A percentile compares a stretch with the other conserved stretches of the same genome.
Evolutionary conservation across 2,797 vertebrate genomes (phyloP).

Genomic region (Muscicapa comitata): DNA sequence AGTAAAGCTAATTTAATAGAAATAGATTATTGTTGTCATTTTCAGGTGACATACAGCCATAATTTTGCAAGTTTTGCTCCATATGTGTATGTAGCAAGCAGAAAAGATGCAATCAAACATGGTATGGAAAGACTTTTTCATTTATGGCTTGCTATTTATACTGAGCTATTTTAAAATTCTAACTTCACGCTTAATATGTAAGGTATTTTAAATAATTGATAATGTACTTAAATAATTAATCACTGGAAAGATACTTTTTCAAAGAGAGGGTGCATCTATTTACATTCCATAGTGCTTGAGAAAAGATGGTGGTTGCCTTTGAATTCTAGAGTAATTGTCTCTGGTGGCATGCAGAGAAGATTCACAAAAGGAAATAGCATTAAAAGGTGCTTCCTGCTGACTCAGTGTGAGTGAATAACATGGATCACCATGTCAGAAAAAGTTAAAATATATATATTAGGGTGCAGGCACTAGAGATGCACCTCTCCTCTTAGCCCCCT

Average conservation of each 20-base stretch:
- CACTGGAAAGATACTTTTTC: constrained; percentile 20
- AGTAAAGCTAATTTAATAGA: neutral
- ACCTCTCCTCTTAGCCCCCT: neutral
- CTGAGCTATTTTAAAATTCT: constrained; percentile 36
- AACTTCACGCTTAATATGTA: constrained; percentile 21
- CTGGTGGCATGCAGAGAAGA: neutral
- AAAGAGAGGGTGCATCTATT: neutral
- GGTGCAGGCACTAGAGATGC: neutral
- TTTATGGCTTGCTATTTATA: constrained; percentile 13
- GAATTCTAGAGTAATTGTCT: constrained; percentile 42
- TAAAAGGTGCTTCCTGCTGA: neutral
- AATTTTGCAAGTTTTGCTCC: neutral
- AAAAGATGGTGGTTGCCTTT: constrained; percentile 9
- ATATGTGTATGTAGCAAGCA: neutral
- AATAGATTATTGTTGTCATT: neutral
- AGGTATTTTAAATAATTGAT: constrained; percentile 64
- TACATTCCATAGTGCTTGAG: constrained; percentile 20
- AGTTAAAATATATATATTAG: neutral
- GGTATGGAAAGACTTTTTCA: neutral
- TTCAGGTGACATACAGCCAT: neutral
- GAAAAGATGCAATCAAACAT: neutral
- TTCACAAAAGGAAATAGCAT: neutral
- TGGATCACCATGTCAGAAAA: neutral
- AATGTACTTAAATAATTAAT: constrained; percentile 57
- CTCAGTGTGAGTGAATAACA: neutral